Evolutionary conservation across 2,113 vertebrate genomes (phyloP), one percentile per base, ranked within the genome.

Genomic region (Motacilla alba): DNA sequence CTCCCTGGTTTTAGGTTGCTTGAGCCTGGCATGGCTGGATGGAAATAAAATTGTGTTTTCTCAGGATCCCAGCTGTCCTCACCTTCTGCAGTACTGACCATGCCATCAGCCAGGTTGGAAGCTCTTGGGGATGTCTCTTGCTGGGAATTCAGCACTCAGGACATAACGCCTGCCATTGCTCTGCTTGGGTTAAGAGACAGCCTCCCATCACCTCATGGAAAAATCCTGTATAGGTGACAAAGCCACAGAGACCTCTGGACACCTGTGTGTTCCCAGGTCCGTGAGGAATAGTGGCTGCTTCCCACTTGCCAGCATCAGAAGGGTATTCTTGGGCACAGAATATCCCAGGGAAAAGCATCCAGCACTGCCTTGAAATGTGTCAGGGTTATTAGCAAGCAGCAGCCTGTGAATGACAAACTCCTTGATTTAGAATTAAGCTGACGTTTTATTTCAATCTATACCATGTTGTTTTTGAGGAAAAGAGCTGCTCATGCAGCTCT

Each of bases 351-450:
- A 83, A 87, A 93, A 68, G 35, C 46, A 72, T 30, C 23, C 46
- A 68, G 5, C 8, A 62, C 49, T 85, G 47, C 58, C 49, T 60
- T 73, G 67, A 79, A 79, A 87, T 53, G 11, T 15, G 3, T 9
- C 6, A 17, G 35, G 6, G 11, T 50, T 89, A 77, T 69, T 91
- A 89, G 41, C n/a, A 41, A 70, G 90, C 55, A 69, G 53, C 27
- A 72, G 27, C 33, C 73, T 83, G 41, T 84, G 84, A 85, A 85
- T 77, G 59, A n/a, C 31, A 89, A 94, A 26, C 7, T 16, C 5
- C 43, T 85, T 85, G 64, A 94, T 95, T 92, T 43, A 92, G 44
- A 87, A 86, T 60, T 70, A 92, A 46, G 27, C 0, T 86, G 43
- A 24, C 31, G 33, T 92, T 93, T 93, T 81, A 49, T 81, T 86